Evolutionary conservation across 2,888 invertebrate species (phyloP).

Genomic region (Ganaspis brasiliensis): DNA sequence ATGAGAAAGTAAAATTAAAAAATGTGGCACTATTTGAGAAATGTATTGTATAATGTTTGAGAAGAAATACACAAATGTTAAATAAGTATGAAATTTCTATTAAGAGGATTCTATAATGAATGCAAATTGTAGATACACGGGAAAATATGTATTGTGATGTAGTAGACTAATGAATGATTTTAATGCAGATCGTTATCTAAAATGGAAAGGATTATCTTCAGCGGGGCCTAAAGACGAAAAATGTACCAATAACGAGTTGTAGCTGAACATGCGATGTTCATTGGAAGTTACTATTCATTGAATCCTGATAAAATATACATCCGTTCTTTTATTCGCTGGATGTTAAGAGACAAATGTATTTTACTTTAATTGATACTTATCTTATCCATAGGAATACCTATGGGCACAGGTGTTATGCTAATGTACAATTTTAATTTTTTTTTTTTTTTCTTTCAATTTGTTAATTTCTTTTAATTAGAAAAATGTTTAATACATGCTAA

Average conservation of each 20-base stretch:
- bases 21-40: too few relatives aligned
- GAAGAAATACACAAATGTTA: too few relatives aligned
- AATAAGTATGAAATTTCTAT: neutral
- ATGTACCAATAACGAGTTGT: constrained; percentile 13
- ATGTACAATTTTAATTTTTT: too few relatives aligned
- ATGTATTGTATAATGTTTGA: too few relatives aligned
- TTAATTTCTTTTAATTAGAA: too few relatives aligned
- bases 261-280: neutral
- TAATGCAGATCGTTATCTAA: constrained; percentile 11
- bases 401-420: neutral
- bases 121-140: neutral
- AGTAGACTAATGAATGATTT: constrained; percentile 5
- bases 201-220: constrained; percentile 7
- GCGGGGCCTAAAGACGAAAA: constrained; percentile 5
- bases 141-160: constrained; percentile 3
- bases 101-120: neutral
- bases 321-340: neutral
- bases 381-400: neutral
- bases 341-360: constrained; percentile 8
- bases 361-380: constrained; percentile 11
- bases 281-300: constrained; percentile 12
- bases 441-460: too few relatives aligned
- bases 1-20: too few relatives aligned
- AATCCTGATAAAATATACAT: neutral
- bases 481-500: too few relatives aligned